Evolutionary conservation across 2,888 invertebrate genomes (phyloP).

Genomic region (Hartigia nigra): DNA sequence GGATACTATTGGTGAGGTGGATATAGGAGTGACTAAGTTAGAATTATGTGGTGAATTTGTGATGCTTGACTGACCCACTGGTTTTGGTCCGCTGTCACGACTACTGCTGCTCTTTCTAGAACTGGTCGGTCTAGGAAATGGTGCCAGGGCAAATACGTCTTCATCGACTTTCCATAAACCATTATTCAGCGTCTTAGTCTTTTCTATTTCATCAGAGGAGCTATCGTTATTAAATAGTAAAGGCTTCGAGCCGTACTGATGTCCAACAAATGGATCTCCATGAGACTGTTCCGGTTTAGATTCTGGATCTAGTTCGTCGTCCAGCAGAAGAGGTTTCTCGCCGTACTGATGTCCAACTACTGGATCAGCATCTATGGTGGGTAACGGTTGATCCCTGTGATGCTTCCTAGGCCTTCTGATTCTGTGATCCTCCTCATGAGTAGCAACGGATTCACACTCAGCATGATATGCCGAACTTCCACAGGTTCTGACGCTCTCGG

Average conservation of each 20-base stretch:
- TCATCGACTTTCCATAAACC: slow-evolving; percentile 55
- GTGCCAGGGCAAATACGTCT: slow-evolving; percentile 79
- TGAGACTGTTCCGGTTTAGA: slow-evolving; percentile 61
- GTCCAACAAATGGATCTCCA: slow-evolving; percentile 74
- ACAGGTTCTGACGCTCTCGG: slow-evolving; percentile 75
- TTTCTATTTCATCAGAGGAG: slow-evolving; percentile 47
- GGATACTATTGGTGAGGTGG: slow-evolving; percentile 44
- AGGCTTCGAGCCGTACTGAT: slow-evolving; percentile 79
- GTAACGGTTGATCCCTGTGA: slow-evolving; percentile 65
- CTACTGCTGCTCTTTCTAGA: slow-evolving; percentile 45
- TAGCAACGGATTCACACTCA: slow-evolving; percentile 77
- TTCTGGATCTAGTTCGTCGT: slow-evolving; percentile 81
- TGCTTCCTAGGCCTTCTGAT: slow-evolving; percentile 65
- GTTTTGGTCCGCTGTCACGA: slow-evolving; percentile 34
- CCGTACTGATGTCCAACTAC: slow-evolving; percentile 82
- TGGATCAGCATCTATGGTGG: slow-evolving; percentile 48
- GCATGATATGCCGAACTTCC: slow-evolving; percentile 79
- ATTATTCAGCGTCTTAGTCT: slow-evolving; percentile 32
- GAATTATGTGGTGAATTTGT: slow-evolving; percentile 40
- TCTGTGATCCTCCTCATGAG: slow-evolving; percentile 71
- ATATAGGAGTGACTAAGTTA: slow-evolving; percentile 36
- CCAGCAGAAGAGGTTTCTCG: slow-evolving; percentile 78
- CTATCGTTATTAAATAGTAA: slow-evolving; percentile 71
- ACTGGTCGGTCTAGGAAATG: slow-evolving; percentile 67
- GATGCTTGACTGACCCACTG: slow-evolving; percentile 23